Conservation (phyloP, 2,797 vertebrate genomes). For the Cichlasoma orientale region DNA sequence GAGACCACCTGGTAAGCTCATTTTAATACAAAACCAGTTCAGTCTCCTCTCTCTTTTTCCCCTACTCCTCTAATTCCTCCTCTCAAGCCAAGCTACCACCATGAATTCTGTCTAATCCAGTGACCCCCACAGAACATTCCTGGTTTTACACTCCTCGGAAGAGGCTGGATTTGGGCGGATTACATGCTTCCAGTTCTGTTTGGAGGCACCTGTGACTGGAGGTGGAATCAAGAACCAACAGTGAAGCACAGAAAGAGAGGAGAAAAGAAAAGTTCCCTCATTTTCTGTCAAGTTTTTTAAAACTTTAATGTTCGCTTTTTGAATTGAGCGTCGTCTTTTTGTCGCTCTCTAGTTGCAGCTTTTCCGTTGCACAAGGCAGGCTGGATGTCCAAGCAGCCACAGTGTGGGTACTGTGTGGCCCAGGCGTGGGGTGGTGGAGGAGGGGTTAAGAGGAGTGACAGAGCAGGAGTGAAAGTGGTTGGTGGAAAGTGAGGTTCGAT, state of each 20-base stretch:
- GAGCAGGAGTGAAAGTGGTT: constrained; percentile 55
- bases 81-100: constrained; percentile 82
- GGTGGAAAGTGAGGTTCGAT: constrained; percentile 64
- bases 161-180: constrained; percentile 84
- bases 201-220: constrained; percentile 80
- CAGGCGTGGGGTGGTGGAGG: neutral
- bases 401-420: constrained; percentile 28
- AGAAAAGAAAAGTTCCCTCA: constrained; percentile 16
- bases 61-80: constrained; percentile 81
- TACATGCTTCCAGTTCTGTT: constrained; percentile 84
- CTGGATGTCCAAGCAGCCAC: constrained; percentile 26
- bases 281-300: constrained; percentile 16
- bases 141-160: constrained; percentile 82
- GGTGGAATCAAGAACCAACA: constrained; percentile 52
- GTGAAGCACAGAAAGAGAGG: constrained; percentile 54
- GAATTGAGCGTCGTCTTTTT: constrained; percentile 20
- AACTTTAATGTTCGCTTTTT: constrained; percentile 10
- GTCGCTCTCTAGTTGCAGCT: constrained; percentile 48
- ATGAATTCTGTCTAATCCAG: constrained; percentile 82
- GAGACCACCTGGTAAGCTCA: constrained; percentile 89
- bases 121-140: constrained; percentile 80
- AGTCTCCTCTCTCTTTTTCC: constrained; percentile 73
- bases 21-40: constrained; percentile 84
- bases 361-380: constrained; percentile 28
- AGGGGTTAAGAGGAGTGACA: constrained; percentile 41